Evolutionary conservation across 2,113 vertebrate genomes (phyloP).

Genomic region (Paratilapia polleni): DNA sequence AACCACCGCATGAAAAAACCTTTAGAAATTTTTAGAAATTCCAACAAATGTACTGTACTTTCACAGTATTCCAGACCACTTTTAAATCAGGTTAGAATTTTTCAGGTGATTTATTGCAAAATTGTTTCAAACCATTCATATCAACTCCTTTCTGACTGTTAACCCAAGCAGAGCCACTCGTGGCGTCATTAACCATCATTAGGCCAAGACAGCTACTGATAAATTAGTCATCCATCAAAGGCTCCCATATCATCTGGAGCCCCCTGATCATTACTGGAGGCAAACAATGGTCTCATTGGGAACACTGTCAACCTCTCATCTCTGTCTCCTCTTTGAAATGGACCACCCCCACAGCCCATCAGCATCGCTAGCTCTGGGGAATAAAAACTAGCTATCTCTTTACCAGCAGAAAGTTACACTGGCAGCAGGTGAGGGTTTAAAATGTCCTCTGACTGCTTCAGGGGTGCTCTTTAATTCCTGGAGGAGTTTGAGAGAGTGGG

Average conservation of each 20-base stretch:
- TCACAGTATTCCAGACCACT: background rate
- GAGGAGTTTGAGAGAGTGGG: too few relatives aligned
- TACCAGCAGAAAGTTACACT: background rate
- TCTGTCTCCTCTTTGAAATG: slow-evolving; percentile 42
- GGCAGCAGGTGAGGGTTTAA: background rate
- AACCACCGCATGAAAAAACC: too few relatives aligned
- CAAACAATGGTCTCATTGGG: slow-evolving; percentile 72
- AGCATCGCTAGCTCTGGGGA: slow-evolving; percentile 6
- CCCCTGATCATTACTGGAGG: slow-evolving; percentile 65
- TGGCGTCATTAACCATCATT: slow-evolving; percentile 75
- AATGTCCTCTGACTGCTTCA: background rate
- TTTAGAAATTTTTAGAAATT: too few relatives aligned
- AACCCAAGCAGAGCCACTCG: slow-evolving; percentile 33
- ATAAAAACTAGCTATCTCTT: slow-evolving; percentile 6
- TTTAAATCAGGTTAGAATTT: background rate
- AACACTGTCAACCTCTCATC: slow-evolving; percentile 45
- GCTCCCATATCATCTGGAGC: slow-evolving; percentile 67
- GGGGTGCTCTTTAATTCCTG: too few relatives aligned
- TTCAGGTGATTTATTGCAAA: background rate
- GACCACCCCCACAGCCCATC: slow-evolving; percentile 52
- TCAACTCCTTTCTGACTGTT: slow-evolving; percentile 29
- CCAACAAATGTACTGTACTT: background rate
- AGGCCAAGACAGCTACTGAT: slow-evolving; percentile 75
- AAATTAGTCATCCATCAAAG: slow-evolving; percentile 79
- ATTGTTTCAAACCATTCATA: slow-evolving; percentile 6